These are phyloP conservation scores for Malachius bipustulatus DNA, from an alignment of 2,888 invertebrate genomes.

Conservation along the genomic window DNA sequence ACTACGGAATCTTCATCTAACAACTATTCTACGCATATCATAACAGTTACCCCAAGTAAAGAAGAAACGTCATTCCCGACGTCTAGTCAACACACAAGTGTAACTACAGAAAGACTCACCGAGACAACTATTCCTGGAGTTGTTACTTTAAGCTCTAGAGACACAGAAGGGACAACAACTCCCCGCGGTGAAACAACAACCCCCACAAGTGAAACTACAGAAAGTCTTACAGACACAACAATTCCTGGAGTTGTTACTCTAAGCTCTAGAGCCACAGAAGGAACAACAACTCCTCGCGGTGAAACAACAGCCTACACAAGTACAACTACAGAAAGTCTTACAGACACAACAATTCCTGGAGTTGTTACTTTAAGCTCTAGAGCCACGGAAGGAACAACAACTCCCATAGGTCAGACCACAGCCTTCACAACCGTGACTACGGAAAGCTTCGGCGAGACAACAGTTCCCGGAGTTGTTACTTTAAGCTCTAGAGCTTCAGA, in stretches of 20 bases:
- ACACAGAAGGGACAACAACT: slow-evolving; percentile 1
- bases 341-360: slow-evolving; percentile 7
- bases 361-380: slow-evolving; percentile 10
- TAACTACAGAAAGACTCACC: too few relatives aligned
- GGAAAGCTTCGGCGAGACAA: neutral
- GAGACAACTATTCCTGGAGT: too few relatives aligned
- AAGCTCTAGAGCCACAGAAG: slow-evolving; percentile 4
- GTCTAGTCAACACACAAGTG: too few relatives aligned
- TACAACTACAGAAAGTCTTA: too few relatives aligned
- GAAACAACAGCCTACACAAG: slow-evolving; percentile 8
- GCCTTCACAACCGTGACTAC: neutral
- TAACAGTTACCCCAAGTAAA: too few relatives aligned
- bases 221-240: slow-evolving; percentile 20
- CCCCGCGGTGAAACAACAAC: too few relatives aligned
- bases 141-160: neutral
- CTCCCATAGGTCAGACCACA: slow-evolving; percentile 13
- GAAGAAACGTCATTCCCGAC: too few relatives aligned
- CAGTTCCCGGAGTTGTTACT: neutral
- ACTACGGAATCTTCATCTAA: too few relatives aligned
- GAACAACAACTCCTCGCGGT: neutral
- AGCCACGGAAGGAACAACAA: slow-evolving; percentile 7
- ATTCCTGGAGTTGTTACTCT: slow-evolving; percentile 9
- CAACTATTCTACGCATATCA: too few relatives aligned
- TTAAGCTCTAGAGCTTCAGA: slow-evolving; percentile 22
- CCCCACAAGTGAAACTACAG: slow-evolving; percentile 6